Evolutionary conservation across 2,888 invertebrate genomes (phyloP), one percentile per base, ranked within the genome.

Genomic region (Muschampia plurimacula): DNA sequence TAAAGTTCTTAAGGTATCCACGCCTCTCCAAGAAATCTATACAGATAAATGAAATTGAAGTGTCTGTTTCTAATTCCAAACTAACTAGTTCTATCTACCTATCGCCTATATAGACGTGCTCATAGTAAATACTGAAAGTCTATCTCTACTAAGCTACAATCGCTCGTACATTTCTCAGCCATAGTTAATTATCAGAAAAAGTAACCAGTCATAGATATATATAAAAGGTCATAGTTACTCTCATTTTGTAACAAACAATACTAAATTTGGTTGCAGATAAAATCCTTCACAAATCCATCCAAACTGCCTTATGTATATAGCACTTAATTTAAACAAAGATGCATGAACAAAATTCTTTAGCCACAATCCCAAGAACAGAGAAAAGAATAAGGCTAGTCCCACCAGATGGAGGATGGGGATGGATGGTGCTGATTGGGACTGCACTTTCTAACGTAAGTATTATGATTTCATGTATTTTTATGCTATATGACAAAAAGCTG

Each of bases 371-470:
- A 41, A 87, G 80, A 76, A 86, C 83, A 15, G 86, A 88, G 77
- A 93, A 87, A 80, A 85, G 86, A 74, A 85, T 85, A 49, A 93
- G 87, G 82, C 81, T 91, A 72, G 84, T 94, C 44, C 93, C 95
- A 0, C 97, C 97, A 0, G 96, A 97, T 84, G 97, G 97, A 52
- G 96, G 96, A 0, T 97, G 96, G 96, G 97, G 97, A 0, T 97
- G 97, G 97, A 93, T 96, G 88, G 95, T 97, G 2, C 93, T 97
- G 6, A 82, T 95, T 67, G 97, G 97, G 59, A 95, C 95, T 36
- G 96, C 96, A 62, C 76, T 96, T 12, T 95, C 95, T 74, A 97
- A 97, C 89, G 96, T 97, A 89, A 95, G 95, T 95, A 81, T 36
- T 62, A 10, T 10, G 4, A 9, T 10, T 28, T 10, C 1, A 46